phyloP scores from a whole-genome alignment of 2,113 vertebrate species.

The Pimephales promelas region DNA sequence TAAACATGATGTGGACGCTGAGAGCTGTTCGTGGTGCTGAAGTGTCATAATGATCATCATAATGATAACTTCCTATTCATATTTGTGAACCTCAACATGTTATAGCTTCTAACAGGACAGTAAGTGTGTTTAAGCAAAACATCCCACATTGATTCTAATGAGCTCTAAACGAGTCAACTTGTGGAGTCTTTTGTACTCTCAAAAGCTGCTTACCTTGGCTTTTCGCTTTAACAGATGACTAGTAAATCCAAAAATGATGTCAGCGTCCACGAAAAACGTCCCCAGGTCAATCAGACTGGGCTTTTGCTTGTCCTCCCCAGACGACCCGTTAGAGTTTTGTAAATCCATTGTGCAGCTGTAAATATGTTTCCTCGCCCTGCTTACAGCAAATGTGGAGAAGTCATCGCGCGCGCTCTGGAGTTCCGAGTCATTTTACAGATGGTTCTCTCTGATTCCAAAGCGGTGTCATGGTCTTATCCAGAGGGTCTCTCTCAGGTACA shows the following conservation, averaged over 20 bases:
- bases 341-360: conserved; percentile 83
- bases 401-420: conserved; percentile 55
- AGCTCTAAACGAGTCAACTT: conserved; percentile 17
- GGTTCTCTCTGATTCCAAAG: conserved; percentile 59
- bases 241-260: conserved; percentile 97
- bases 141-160: background rate
- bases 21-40: conserved; percentile 65
- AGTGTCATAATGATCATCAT: background rate
- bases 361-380: conserved; percentile 69
- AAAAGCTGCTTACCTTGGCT: conserved; percentile 80
- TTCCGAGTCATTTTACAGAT: conserved; percentile 66
- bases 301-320: conserved; percentile 80
- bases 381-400: conserved; percentile 40
- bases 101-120: background rate
- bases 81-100: background rate
- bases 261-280: conserved; percentile 92
- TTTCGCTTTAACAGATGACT: conserved; percentile 93
- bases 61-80: background rate
- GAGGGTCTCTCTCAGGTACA: conserved; percentile 65
- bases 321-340: conserved; percentile 82
- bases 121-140: background rate
- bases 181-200: conserved; percentile 25
- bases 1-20: background rate
- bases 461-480: conserved; percentile 57
- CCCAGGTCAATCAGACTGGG: conserved; percentile 90